Evolutionary conservation across 2,113 vertebrate genomes (phyloP), one percentile per base, ranked within the genome.

Genomic region (Struthio camelus): DNA sequence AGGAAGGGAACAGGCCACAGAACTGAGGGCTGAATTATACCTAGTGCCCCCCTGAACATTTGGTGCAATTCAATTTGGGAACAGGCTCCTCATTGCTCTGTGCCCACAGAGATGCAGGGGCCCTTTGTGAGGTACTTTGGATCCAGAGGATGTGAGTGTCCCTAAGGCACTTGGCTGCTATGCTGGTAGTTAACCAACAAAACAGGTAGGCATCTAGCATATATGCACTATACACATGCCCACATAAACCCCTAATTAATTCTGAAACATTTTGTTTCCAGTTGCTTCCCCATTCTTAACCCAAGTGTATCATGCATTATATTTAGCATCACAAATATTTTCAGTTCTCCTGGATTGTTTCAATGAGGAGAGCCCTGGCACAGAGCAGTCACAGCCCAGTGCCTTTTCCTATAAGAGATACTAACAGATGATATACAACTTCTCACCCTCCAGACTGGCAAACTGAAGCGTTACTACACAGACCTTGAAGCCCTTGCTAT

Each of bases 401-500:
- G 32, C 20, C 22, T 64, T 76, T 82, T 92, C 28, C 46, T 38
- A 14, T 72, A 40, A 61, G 23, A 72, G 7, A 54, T 8, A 42
- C 5, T 86, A 84, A 96, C 36, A 50, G 17, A 51, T 1, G 2
- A 34, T 25, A 11, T 48, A 22, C 34, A 87, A 76, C 95, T 90
- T 65, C 36, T 95, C 28, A 80, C 38, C 34, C 77, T 81, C 44
- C 97, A 99, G 99, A 99, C 99, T 3, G 99, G 99, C 56, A 97
- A 98, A 62, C 97, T 99, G 95, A 99, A 99, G 94, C 97, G 98
- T 85, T 99, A 99, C 96, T 99, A 99, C 98, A 99, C 99, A 0
- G 99, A 99, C 95, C 96, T 99, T 9, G 99, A 99, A 95, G 99
- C 99, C 42, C 98, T 99, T 44, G 98, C 99, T 73, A 99, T 99